Percentiles rank a stretch among this genome's conserved stretches.
Conservation (phyloP, 2,888 invertebrate species). For the Eulithis testata region DNA sequence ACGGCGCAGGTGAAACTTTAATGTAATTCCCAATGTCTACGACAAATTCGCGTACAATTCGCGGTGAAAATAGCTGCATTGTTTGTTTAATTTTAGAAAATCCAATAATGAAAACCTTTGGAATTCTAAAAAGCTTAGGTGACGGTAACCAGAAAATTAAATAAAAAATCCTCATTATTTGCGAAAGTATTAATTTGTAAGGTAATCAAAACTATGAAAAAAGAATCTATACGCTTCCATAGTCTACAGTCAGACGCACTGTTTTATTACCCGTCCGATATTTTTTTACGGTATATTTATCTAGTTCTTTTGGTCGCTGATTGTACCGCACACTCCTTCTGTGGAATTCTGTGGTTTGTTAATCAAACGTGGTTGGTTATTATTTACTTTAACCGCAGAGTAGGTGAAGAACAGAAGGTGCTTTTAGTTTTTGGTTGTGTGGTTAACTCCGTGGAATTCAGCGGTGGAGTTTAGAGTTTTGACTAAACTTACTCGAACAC, state of each 20-base stretch:
- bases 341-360: conserved; percentile 20
- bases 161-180: too few species aligned
- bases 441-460: neutral
- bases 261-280: too few species aligned
- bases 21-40: conserved; percentile 28
- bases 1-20: conserved; percentile 33
- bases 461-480: too few species aligned
- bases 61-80: neutral
- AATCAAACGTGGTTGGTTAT: conserved; percentile 23
- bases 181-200: too few species aligned
- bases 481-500: too few species aligned
- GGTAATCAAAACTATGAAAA: too few species aligned
- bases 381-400: conserved; percentile 15
- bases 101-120: neutral
- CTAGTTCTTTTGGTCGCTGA: neutral
- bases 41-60: conserved; percentile 15
- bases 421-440: conserved; percentile 5
- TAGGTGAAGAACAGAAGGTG: neutral
- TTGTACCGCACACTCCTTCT: neutral
- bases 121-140: too few species aligned
- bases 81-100: neutral
- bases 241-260: too few species aligned
- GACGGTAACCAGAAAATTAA: too few species aligned
- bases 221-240: too few species aligned
- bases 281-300: too few species aligned